Conservation (phyloP, 2,113 vertebrate species). For the Sphyrna mokarran region DNA sequence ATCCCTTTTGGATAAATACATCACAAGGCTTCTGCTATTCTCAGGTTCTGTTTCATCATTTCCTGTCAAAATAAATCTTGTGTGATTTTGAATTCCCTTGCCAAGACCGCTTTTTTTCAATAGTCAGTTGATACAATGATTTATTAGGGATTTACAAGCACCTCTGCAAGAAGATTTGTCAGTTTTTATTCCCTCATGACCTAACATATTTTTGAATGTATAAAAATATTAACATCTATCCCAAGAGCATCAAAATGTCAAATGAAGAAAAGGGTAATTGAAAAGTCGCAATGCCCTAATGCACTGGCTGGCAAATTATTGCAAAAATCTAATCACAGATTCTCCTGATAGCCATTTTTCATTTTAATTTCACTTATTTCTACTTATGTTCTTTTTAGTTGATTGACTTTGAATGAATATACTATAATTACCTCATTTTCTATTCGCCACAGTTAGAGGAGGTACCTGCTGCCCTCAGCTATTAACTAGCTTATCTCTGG, state of each 20-base stretch:
- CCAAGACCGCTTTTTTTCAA: neutral
- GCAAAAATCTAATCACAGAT: neutral
- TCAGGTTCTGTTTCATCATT: neutral
- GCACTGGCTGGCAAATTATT: neutral
- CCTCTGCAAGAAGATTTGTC: neutral
- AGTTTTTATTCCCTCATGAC: neutral
- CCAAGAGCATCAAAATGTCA: slow-evolving; percentile 9
- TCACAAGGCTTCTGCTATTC: neutral
- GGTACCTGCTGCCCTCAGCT: neutral
- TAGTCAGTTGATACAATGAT: neutral
- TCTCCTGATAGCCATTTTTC: neutral
- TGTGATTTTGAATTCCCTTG: neutral
- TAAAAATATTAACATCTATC: neutral
- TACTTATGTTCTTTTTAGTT: neutral
- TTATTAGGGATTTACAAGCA: neutral
- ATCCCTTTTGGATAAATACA: neutral
- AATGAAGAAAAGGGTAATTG: neutral
- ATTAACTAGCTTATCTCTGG: neutral
- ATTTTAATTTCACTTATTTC: neutral
- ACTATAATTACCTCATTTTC: neutral
- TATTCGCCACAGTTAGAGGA: neutral
- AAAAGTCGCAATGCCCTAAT: neutral
- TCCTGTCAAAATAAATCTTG: neutral
- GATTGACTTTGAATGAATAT: neutral
- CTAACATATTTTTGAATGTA: neutral